Conservation (phyloP, 2,888 invertebrate species). For the Mythimna pallens region DNA sequence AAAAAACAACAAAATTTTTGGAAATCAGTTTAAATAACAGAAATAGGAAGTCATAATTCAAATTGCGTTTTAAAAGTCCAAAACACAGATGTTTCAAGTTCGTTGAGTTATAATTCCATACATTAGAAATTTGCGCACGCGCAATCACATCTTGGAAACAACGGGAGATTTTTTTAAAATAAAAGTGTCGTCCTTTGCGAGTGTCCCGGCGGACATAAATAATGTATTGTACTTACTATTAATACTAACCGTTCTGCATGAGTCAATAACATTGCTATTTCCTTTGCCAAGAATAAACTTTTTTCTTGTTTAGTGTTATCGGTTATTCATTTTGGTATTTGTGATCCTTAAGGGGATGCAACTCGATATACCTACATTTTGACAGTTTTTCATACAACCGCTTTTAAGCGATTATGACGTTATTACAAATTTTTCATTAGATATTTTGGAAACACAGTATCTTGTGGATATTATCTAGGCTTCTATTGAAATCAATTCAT, state of each 20-base stretch:
- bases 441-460: no score
- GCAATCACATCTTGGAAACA: slow-evolving; percentile 72
- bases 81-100: slow-evolving; percentile 21
- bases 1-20: background rate
- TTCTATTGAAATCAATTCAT: no score
- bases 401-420: no score
- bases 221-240: slow-evolving; percentile 72
- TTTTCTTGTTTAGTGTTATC: slow-evolving; percentile 28
- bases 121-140: slow-evolving; percentile 71
- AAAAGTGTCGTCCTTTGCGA: slow-evolving; percentile 71
- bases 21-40: slow-evolving; percentile 11
- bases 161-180: slow-evolving; percentile 76
- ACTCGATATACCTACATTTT: no score
- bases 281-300: slow-evolving; percentile 30
- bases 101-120: slow-evolving; percentile 52
- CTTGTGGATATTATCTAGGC: no score
- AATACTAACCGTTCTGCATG: slow-evolving; percentile 71
- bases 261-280: slow-evolving; percentile 72
- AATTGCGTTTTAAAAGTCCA: slow-evolving; percentile 24
- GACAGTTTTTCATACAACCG: no score
- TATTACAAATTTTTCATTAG: no score
- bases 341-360: background rate
- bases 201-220: slow-evolving; percentile 70
- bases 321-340: slow-evolving; percentile 10
- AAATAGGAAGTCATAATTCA: background rate